Conservation (phyloP, 92 coral and sea anemone genomes). For the Porites lobata region DNA sequence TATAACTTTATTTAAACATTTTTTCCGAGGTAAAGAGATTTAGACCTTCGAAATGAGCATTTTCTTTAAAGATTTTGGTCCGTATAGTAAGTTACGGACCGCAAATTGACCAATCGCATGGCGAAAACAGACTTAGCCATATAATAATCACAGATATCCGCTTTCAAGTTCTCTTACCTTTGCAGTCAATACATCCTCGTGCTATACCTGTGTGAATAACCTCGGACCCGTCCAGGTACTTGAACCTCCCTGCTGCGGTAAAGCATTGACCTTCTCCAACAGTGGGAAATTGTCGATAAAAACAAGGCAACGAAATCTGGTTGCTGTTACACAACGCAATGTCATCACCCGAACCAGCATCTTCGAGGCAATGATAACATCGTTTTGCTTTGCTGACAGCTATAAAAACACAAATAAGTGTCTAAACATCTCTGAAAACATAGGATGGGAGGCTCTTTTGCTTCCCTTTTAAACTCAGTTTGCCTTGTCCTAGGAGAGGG, state of each 20-base stretch:
- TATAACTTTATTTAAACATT: no score
- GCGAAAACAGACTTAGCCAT: no score
- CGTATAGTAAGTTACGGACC: no score
- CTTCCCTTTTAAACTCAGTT: no score
- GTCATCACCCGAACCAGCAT: conserved; percentile 2
- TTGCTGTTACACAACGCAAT: neutral
- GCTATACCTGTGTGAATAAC: neutral
- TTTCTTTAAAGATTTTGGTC: no score
- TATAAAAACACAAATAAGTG: neutral
- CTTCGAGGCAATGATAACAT: neutral
- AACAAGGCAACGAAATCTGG: neutral
- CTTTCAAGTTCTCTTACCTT: neutral
- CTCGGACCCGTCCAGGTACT: neutral
- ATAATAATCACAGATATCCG: no score
- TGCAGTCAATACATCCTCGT: neutral
- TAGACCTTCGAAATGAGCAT: no score
- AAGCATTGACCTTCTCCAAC: neutral
- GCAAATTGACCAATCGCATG: no score
- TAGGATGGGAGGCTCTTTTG: no score
- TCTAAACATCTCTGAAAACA: no score
- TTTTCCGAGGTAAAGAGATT: no score
- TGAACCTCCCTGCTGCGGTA: neutral
- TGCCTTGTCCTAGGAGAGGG: no score
- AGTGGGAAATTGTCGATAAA: neutral
- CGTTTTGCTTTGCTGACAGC: neutral